A percentile compares a stretch with the other conserved stretches of the same genome.
phyloP scores from a whole-genome alignment of 2,888 invertebrate species.

The Melitaea athalia region DNA sequence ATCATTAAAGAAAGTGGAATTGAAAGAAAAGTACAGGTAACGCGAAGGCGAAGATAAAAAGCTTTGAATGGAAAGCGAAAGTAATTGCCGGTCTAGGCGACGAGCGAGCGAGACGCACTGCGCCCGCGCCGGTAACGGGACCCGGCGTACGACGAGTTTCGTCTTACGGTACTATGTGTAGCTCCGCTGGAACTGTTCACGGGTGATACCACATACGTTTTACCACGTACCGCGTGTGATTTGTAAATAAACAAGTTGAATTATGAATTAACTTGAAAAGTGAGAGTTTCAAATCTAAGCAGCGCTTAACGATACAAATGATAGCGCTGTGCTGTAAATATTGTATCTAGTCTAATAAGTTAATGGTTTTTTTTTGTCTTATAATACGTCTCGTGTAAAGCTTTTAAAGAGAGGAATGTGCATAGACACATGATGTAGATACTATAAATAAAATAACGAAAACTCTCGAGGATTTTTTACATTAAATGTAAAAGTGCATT shows the following conservation, averaged over 20 bases:
- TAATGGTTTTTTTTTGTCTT: not conserved
- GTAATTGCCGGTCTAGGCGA: constrained; percentile 58
- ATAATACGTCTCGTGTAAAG: too few species aligned
- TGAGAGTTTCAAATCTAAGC: constrained; percentile 17
- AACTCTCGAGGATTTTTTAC: too few species aligned
- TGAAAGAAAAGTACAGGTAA: constrained; percentile 44
- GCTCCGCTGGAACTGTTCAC: constrained; percentile 30
- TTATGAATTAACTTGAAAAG: constrained; percentile 15
- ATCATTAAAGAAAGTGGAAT: constrained; percentile 38
- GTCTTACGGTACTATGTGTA: constrained; percentile 65
- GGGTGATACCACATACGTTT: constrained; percentile 5
- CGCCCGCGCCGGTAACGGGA: constrained; percentile 46
- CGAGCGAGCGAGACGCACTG: constrained; percentile 24
- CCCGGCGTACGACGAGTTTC: constrained; percentile 49
- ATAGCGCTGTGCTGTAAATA: not conserved
- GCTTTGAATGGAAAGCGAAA: constrained; percentile 72
- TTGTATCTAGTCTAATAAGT: not conserved
- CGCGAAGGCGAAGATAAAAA: constrained; percentile 51
- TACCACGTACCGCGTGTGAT: constrained; percentile 3
- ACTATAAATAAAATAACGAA: too few species aligned
- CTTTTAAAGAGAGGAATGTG: too few species aligned
- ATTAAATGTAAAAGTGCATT: too few species aligned
- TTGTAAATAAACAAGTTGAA: constrained; percentile 11
- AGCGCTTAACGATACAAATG: not conserved
- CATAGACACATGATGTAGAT: too few species aligned